Conservation (phyloP, 2,113 vertebrate genomes). For the Cyprinus carpio region DNA sequence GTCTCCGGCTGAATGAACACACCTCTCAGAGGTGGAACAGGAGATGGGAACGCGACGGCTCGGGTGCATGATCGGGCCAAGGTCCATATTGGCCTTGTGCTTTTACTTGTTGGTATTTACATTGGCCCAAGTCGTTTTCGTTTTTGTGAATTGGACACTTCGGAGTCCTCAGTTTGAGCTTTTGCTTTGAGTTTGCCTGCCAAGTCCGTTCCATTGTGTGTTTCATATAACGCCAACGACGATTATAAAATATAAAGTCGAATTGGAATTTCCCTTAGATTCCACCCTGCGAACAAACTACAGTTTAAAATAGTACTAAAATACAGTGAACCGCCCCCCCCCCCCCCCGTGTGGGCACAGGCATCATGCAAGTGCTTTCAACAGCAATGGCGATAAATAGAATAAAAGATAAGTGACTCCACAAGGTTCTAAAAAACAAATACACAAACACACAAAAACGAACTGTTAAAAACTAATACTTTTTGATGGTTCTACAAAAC, state of each 20-base stretch:
- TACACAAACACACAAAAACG: neutral
- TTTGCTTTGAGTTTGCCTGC: conserved; percentile 84
- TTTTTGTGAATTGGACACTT: conserved; percentile 85
- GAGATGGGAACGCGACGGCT: conserved; percentile 67
- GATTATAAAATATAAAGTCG: conserved; percentile 34
- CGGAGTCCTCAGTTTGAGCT: conserved; percentile 84
- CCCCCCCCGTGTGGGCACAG: conserved; percentile 35
- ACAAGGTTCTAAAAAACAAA: neutral
- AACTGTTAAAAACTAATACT: conserved; percentile 33
- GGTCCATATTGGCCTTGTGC: conserved; percentile 58
- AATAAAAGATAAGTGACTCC: conserved; percentile 41
- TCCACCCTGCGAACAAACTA: conserved; percentile 24
- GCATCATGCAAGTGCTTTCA: conserved; percentile 55
- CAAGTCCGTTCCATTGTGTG: conserved; percentile 80
- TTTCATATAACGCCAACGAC: neutral
- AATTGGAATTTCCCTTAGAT: conserved; percentile 14
- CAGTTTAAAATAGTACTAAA: conserved; percentile 58
- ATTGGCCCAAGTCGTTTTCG: conserved; percentile 77
- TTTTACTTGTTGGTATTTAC: conserved; percentile 76
- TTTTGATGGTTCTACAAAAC: conserved; percentile 28
- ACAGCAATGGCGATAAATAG: conserved; percentile 57
- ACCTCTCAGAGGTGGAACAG: conserved; percentile 66
- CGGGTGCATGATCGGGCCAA: conserved; percentile 62
- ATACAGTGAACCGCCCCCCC: conserved; percentile 71
- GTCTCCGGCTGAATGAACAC: conserved; percentile 63